Evolutionary conservation across 1,140 invertebrate genomes (phyloP).

Genomic region (Rhopalosiphum maidis): DNA sequence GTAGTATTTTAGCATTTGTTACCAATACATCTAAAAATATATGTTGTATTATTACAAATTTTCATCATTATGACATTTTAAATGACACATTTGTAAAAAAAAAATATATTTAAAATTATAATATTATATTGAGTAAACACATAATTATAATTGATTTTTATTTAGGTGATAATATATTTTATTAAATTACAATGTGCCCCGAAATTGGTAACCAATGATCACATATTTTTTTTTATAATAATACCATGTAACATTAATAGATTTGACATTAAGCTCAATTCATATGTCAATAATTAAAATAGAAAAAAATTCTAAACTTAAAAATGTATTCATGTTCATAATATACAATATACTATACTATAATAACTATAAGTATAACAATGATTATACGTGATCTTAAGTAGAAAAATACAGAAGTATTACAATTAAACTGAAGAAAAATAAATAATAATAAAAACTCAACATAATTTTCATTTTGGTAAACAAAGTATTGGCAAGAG

Average conservation of each 20-base stretch:
- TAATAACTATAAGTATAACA: not conserved
- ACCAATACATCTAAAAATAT: not conserved
- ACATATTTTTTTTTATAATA: not conserved
- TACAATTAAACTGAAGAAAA: not conserved
- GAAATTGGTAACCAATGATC: slow-evolving; percentile 31
- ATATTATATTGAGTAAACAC: not conserved
- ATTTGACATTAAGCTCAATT: slow-evolving; percentile 15
- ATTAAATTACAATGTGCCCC: slow-evolving; percentile 21
- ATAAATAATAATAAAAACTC: not conserved
- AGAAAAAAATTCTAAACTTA: not conserved
- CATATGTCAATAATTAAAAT: not conserved
- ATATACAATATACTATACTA: not conserved
- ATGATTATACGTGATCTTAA: not conserved
- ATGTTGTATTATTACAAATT: not conserved
- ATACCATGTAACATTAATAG: slow-evolving; percentile 26
- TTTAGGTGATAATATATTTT: not conserved
- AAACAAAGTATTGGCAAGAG: slow-evolving; percentile 7
- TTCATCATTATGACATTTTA: not conserved
- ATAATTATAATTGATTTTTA: not conserved
- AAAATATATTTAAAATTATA: slow-evolving; percentile 10
- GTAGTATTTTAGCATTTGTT: not conserved
- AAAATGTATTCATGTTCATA: not conserved
- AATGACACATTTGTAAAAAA: not conserved
- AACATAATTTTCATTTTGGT: not conserved
- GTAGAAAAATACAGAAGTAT: not conserved